phyloP scores from a whole-genome alignment of 2,888 invertebrate species.

The Amphipoea lucens region DNA sequence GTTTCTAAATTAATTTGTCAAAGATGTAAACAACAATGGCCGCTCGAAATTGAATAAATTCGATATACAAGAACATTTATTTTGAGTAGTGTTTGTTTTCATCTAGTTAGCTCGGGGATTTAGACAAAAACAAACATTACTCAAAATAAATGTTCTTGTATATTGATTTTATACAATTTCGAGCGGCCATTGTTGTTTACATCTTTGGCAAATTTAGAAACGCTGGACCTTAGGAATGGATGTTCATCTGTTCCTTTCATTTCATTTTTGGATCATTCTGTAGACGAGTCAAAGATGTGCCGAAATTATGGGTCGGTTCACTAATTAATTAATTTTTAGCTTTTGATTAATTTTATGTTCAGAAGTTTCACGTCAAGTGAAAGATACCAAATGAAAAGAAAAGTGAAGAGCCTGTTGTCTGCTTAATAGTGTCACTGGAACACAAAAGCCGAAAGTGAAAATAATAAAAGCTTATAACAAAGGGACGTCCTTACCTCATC shows the following conservation, averaged over 20 bases:
- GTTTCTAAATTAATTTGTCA: too few relatives aligned
- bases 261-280: neutral
- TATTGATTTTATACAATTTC: too few relatives aligned
- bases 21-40: too few relatives aligned
- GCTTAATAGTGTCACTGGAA: neutral
- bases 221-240: neutral
- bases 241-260: neutral
- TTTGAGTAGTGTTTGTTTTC: too few relatives aligned
- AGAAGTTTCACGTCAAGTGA: neutral
- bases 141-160: too few relatives aligned
- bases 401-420: neutral
- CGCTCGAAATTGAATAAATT: too few relatives aligned
- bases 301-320: neutral
- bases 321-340: neutral
- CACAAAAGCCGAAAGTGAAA: neutral
- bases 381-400: neutral
- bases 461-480: neutral
- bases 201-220: too few relatives aligned
- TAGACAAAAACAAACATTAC: too few relatives aligned
- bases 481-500: constrained; percentile 90
- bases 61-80: too few relatives aligned
- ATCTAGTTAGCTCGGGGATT: too few relatives aligned
- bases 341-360: too few relatives aligned
- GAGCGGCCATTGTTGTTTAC: too few relatives aligned
- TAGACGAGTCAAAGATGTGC: neutral